A percentile compares a stretch with the other conserved stretches of the same genome.
phyloP scores from a whole-genome alignment of 2,888 invertebrate species.

The Tenthredo mesomela region DNA sequence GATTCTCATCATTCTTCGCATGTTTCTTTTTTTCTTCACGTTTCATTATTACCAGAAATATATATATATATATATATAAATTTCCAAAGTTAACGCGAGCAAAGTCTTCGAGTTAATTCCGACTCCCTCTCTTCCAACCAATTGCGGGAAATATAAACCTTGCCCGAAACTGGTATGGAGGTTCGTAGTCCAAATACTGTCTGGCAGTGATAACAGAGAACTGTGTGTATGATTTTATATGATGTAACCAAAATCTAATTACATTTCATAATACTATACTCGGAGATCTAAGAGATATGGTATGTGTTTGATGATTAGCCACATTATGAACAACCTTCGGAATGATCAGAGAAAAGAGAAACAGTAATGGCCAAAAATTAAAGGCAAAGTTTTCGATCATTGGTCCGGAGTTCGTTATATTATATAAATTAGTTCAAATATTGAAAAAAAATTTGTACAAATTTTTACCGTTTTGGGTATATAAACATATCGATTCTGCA shows the following conservation, averaged over 20 bases:
- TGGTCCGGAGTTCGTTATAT: background rate
- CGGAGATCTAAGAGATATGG: background rate
- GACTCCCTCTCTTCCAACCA: background rate
- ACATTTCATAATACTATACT: conserved; percentile 5
- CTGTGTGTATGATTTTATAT: background rate
- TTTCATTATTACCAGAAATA: background rate
- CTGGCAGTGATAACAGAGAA: conserved; percentile 60
- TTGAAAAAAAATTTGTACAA: background rate
- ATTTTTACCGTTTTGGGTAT: background rate
- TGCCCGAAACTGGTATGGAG: conserved; percentile 19
- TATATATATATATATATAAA: background rate
- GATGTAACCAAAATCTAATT: background rate
- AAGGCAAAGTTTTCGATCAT: background rate
- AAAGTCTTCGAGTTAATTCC: conserved; percentile 33
- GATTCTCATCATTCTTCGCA: background rate
- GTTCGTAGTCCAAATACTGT: conserved; percentile 62
- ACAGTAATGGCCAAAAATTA: background rate
- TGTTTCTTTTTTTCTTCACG: too few species aligned
- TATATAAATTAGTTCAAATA: background rate
- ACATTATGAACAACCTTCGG: background rate
- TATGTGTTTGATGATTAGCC: background rate
- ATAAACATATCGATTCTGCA: background rate
- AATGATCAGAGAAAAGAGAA: background rate
- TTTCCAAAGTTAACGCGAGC: conserved; percentile 4
- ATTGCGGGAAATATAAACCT: background rate